A percentile compares a stretch with the other conserved stretches of the same genome.
Evolutionary conservation across 2,888 invertebrate genomes (phyloP).

Genomic region (Drosophila kuntzei): DNA sequence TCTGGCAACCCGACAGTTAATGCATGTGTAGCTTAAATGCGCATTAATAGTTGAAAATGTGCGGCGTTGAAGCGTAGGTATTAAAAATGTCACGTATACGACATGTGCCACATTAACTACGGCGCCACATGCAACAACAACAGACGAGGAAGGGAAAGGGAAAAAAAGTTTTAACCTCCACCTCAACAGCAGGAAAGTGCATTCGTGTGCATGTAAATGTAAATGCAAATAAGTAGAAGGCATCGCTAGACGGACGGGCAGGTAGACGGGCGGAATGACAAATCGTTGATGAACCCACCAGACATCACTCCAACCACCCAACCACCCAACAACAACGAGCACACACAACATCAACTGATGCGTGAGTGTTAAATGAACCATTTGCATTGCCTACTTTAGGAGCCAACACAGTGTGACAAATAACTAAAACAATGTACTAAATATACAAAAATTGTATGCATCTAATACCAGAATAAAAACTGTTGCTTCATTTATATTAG

Average conservation of each 20-base stretch:
- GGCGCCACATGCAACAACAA: constrained; percentile 64
- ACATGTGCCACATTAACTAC: constrained; percentile 79
- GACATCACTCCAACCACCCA: constrained; percentile 9
- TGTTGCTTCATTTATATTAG: neutral
- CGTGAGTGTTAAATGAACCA: constrained; percentile 54
- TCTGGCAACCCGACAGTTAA: constrained; percentile 60
- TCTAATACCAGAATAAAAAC: neutral
- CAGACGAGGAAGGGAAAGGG: constrained; percentile 3
- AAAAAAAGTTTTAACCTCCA: constrained; percentile 25
- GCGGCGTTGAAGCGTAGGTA: constrained; percentile 78
- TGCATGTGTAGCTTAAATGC: constrained; percentile 78
- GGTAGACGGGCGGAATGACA: constrained; percentile 48
- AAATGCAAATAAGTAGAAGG: constrained; percentile 59
- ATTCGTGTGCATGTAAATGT: constrained; percentile 72
- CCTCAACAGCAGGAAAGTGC: constrained; percentile 55
- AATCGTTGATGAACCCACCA: constrained; percentile 64
- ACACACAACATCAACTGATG: constrained; percentile 33
- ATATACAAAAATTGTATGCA: neutral
- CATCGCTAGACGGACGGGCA: constrained; percentile 16
- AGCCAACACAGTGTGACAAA: constrained; percentile 41
- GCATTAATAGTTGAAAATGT: constrained; percentile 80
- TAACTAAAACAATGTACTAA: constrained; percentile 18
- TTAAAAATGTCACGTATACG: constrained; percentile 81
- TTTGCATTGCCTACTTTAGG: constrained; percentile 42
- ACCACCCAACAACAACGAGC: constrained; percentile 1